Evolutionary conservation across 2,888 invertebrate genomes (phyloP).

Genomic region (Drosophila putrida): DNA sequence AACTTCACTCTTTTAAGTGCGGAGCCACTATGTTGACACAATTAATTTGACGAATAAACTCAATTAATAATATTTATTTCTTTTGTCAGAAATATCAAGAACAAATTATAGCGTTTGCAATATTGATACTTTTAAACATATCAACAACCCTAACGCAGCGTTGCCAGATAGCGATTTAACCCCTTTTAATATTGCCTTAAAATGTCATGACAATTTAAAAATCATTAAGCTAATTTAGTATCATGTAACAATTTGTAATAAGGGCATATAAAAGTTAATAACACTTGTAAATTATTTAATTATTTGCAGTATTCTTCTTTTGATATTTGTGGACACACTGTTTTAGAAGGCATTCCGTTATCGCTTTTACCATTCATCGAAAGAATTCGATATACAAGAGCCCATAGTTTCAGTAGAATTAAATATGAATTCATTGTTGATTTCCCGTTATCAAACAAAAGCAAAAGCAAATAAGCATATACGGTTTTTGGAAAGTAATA

Average conservation of each 20-base stretch:
- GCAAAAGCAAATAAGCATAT: background rate
- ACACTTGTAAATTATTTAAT: background rate
- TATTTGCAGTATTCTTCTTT: background rate
- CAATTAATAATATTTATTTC: no score
- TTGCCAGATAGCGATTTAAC: slow-evolving; percentile 38
- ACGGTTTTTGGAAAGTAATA: background rate
- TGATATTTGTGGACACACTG: slow-evolving; percentile 11
- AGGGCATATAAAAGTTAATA: background rate
- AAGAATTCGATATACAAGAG: slow-evolving; percentile 4
- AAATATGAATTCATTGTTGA: background rate
- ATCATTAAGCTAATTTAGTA: background rate
- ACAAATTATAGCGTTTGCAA: no score
- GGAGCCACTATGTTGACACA: no score
- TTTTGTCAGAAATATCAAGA: no score
- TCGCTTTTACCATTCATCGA: background rate
- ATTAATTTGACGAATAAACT: no score
- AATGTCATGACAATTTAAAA: no score
- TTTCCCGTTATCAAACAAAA: background rate
- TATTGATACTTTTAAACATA: no score
- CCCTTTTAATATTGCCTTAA: background rate
- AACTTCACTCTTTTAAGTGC: no score
- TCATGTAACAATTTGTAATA: background rate
- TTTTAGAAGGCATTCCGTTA: slow-evolving; percentile 2
- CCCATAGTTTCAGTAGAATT: background rate
- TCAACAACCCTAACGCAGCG: slow-evolving; percentile 30